Evolutionary conservation across 53 echinoderm and acorn worm species (phyloP).

Genomic region (Zoroaster sp.): DNA sequence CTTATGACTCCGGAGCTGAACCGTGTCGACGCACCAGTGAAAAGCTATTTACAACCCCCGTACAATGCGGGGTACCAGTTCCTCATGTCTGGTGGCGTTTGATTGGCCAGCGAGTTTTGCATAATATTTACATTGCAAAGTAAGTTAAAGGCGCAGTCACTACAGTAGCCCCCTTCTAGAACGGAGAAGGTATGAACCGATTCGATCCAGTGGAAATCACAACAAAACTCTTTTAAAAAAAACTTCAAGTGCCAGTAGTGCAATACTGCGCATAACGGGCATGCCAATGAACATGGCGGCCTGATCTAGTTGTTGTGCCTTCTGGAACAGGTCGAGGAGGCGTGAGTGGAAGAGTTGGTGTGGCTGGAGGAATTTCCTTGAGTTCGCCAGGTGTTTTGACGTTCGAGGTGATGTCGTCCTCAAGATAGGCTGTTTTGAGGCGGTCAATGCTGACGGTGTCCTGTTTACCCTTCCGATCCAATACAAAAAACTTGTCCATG

Average conservation of each 20-base stretch:
- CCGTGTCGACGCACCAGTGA: too few species aligned
- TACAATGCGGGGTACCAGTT: too few species aligned
- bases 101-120: too few species aligned
- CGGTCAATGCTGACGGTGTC: slow-evolving; percentile 45
- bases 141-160: neutral
- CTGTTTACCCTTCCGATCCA: neutral
- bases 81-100: too few species aligned
- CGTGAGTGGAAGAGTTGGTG: neutral
- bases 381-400: neutral
- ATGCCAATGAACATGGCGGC: neutral
- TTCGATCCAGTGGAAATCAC: neutral
- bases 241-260: neutral
- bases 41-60: too few species aligned
- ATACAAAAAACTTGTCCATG: slow-evolving; percentile 17
- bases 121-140: too few species aligned
- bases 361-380: neutral
- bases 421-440: slow-evolving; percentile 17
- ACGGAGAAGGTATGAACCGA: neutral
- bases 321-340: neutral
- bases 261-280: neutral
- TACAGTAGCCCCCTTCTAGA: neutral
- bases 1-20: too few species aligned
- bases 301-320: neutral
- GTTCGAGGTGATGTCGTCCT: neutral
- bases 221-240: neutral